Percentiles rank a stretch among this genome's conserved stretches.
Evolutionary conservation across 2,797 vertebrate species (phyloP).

Genomic region (Nothura maculosa): DNA sequence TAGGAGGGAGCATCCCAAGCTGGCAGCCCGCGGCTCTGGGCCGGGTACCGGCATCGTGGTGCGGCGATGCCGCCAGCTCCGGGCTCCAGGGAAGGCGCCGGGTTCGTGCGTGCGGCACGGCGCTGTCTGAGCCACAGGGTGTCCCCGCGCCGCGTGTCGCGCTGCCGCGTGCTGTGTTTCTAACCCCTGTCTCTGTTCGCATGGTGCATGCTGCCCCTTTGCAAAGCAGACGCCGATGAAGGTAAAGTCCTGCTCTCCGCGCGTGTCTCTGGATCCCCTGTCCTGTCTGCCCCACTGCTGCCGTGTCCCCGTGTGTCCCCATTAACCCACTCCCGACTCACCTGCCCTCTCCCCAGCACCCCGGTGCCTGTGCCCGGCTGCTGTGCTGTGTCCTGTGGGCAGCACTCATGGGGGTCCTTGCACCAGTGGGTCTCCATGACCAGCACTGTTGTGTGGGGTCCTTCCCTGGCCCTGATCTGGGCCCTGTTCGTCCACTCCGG

Average conservation of each 20-base stretch:
- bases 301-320: neutral
- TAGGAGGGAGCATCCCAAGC: neutral
- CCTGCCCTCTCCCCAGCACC: neutral
- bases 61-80: rapidly evolving
- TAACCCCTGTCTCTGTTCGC: conserved; percentile 93
- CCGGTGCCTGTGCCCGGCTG: rapidly evolving
- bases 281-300: rapidly evolving
- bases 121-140: neutral
- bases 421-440: neutral
- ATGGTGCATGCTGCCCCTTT: conserved; percentile 96
- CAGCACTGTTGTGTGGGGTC: rapidly evolving
- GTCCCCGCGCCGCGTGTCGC: neutral
- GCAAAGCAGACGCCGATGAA: conserved; percentile 94
- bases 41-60: rapidly evolving
- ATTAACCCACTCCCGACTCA: conserved; percentile 28
- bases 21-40: rapidly evolving
- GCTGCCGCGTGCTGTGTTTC: conserved; percentile 35
- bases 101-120: neutral
- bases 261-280: neutral
- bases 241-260: conserved; percentile 87
- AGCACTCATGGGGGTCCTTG: neutral
- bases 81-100: neutral
- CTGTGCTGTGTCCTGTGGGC: neutral
- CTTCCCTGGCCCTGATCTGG: neutral
- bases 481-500: neutral